Conservation (phyloP, 2,888 invertebrate species). For the Harmothoe impar region DNA sequence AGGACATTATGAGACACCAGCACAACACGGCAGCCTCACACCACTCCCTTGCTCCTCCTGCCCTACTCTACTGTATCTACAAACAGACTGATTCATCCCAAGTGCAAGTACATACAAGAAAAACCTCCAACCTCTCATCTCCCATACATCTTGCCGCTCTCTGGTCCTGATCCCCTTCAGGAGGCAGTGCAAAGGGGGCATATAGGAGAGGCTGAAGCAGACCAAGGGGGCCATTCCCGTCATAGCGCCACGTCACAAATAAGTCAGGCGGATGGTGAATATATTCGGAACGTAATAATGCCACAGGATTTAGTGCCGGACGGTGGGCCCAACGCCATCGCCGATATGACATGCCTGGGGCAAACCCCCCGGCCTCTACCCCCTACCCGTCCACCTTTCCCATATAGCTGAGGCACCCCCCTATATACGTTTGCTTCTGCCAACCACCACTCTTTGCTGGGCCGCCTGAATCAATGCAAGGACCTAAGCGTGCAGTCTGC, state of each 20-base stretch:
- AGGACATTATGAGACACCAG: too few relatives aligned
- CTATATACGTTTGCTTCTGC: not conserved
- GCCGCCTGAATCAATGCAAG: conserved; percentile 8
- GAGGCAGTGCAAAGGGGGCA: not conserved
- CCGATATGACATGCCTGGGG: conserved; percentile 53
- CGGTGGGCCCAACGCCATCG: not conserved
- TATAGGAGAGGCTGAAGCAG: not conserved
- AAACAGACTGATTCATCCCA: too few relatives aligned
- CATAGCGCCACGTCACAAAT: not conserved
- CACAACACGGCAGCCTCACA: too few relatives aligned
- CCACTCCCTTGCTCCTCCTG: too few relatives aligned
- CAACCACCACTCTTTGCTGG: not conserved
- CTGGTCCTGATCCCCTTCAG: not conserved
- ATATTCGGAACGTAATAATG: conserved; percentile 57
- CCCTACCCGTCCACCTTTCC: not conserved
- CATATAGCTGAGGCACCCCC: not conserved
- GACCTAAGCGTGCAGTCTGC: not conserved
- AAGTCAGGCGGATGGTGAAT: conserved; percentile 36
- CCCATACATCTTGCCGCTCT: too few relatives aligned
- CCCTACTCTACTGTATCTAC: too few relatives aligned
- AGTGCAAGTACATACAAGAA: too few relatives aligned
- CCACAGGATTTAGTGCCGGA: conserved; percentile 36
- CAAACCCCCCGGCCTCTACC: not conserved
- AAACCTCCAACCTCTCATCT: too few relatives aligned
- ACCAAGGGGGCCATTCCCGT: not conserved